Evolutionary conservation across 2,888 invertebrate species (phyloP), one percentile per base, ranked within the genome.

Genomic region (Phania funesta): DNA sequence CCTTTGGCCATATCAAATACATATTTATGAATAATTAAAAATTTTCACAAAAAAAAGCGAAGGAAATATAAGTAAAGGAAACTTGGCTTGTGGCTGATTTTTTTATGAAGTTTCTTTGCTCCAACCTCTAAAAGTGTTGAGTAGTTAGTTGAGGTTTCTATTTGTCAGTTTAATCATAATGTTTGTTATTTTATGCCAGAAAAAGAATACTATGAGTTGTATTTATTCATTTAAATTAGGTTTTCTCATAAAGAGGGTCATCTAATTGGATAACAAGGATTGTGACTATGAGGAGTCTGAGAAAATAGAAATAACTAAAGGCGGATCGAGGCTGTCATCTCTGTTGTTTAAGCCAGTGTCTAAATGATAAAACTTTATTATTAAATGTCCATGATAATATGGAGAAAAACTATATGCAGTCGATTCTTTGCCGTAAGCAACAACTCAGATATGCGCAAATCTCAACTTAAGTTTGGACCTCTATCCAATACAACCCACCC

Each of bases 21-120:
- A 78, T 74, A 82, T 78, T 82, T 82, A 82, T 82, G 82, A 82
- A 82, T 82, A 82, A 82, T 82, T 78, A 82, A 78, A 75, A 78
- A 68, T 44, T 20, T 60, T 16, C 13, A 4, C 22, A 29, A 2
- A 20, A 24, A 18, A 52, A 50, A 58, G 4, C n/a, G 26, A 13
- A 26, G n/a, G 50, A 48, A 32, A 8, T 0, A 46, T 32, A 52
- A 41, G 60, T 73, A 48, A 20, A 52, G 32, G 32, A 41, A 70
- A 65, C 5, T 20, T 71, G 56, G 48, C 62, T 64, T 64, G 64
- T 41, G 77, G 54, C 62, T 35, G 52, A 26, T 35, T 16, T 48
- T 16, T 64, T 48, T 65, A 56, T 65, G 48, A 48, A 68, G n/a
- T 48, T 35, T 60, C 16, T 22, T 20, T 67, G 5, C 32, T 50